phyloP scores from a whole-genome alignment of 2,797 vertebrate genomes.

The Danio albolineatus region DNA sequence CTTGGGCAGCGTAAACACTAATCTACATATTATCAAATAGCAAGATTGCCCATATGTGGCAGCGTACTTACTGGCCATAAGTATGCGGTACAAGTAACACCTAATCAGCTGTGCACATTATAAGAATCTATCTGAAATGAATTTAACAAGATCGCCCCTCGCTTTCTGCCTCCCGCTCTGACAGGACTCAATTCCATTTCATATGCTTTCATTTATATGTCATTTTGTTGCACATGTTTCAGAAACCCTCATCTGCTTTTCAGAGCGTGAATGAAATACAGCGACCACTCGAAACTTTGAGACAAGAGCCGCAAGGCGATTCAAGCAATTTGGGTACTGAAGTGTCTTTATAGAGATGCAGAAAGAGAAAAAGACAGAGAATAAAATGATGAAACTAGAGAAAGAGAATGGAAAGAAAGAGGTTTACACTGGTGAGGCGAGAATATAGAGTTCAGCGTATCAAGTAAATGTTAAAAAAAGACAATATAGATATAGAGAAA shows the following conservation, averaged over 20 bases:
- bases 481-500: conserved; percentile 37
- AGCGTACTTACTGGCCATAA: conserved; percentile 14
- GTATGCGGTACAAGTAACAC: conserved; percentile 42
- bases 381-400: conserved; percentile 43
- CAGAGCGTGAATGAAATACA: conserved; percentile 45
- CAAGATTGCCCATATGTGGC: conserved; percentile 16
- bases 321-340: conserved; percentile 35
- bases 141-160: conserved; percentile 32
- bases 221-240: conserved; percentile 36
- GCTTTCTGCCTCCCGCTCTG: conserved; percentile 15
- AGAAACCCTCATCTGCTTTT: conserved; percentile 44
- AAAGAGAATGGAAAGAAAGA: conserved; percentile 15
- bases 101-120: conserved; percentile 45
- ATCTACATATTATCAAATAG: conserved; percentile 29
- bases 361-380: conserved; percentile 13
- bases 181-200: conserved; percentile 52
- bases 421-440: neutral
- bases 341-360: conserved; percentile 34
- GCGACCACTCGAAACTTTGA: conserved; percentile 43
- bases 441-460: neutral
- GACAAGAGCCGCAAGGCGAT: conserved; percentile 41
- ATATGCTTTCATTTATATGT: conserved; percentile 50
- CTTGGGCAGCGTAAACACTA: conserved; percentile 20
- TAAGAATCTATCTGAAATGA: conserved; percentile 29
- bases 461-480: conserved; percentile 9